Evolutionary conservation across 1,140 invertebrate species (phyloP).

Genomic region (Scaptomyza montana): DNA sequence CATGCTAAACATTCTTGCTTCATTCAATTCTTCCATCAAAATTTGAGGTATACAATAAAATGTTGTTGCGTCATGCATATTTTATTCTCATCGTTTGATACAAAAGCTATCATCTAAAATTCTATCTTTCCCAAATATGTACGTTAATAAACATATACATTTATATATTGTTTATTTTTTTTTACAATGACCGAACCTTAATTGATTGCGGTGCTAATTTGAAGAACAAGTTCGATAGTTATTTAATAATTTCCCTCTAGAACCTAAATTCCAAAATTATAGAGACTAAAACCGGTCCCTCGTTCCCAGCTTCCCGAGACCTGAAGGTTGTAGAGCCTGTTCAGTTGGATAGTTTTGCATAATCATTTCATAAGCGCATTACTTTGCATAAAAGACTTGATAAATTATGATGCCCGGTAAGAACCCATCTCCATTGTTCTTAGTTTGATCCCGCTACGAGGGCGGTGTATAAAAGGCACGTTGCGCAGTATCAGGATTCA

Average conservation of each 20-base stretch:
- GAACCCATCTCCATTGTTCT: slow-evolving; percentile 66
- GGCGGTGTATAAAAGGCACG: slow-evolving; percentile 62
- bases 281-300: slow-evolving; percentile 47
- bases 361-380: slow-evolving; percentile 76
- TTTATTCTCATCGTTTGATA: slow-evolving; percentile 19
- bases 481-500: slow-evolving; percentile 62
- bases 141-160: slow-evolving; percentile 13
- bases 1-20: slow-evolving; percentile 2
- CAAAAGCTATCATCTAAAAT: slow-evolving; percentile 18
- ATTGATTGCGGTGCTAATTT: slow-evolving; percentile 53
- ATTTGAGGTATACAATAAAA: slow-evolving; percentile 21
- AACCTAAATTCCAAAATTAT: slow-evolving; percentile 18
- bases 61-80: slow-evolving; percentile 43
- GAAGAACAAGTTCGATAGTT: slow-evolving; percentile 66
- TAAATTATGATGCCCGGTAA: slow-evolving; percentile 69
- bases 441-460: slow-evolving; percentile 31
- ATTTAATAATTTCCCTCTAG: slow-evolving; percentile 57
- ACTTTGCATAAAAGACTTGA: slow-evolving; percentile 72
- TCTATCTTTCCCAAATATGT: slow-evolving; percentile 15
- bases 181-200: slow-evolving; percentile 60
- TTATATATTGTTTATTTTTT: slow-evolving; percentile 5
- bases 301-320: slow-evolving; percentile 56
- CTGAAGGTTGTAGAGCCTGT: slow-evolving; percentile 54
- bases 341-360: slow-evolving; percentile 74
- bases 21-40: slow-evolving; percentile 55